Conservation (phyloP, 2,113 vertebrate genomes). For the Sander vitreus region DNA sequence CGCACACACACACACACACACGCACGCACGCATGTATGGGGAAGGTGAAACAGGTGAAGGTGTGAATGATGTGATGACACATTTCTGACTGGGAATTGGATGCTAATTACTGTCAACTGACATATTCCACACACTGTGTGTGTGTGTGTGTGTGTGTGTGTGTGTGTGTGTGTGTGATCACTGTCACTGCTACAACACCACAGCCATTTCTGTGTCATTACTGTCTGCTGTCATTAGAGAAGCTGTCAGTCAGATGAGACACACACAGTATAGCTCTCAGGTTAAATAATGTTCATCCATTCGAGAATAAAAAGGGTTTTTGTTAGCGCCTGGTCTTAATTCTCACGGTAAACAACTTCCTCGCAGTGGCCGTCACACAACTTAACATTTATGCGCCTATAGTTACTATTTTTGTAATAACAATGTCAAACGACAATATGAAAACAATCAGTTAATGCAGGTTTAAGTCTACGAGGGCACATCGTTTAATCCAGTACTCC, state of each 20-base stretch:
- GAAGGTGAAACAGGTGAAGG: constrained; percentile 17
- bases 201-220: constrained; percentile 6
- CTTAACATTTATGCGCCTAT: too few species aligned
- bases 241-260: constrained; percentile 17
- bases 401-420: too few species aligned
- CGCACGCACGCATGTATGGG: too few species aligned
- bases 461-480: too few species aligned
- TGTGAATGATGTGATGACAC: constrained; percentile 31
- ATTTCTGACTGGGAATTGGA: constrained; percentile 36
- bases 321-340: not conserved
- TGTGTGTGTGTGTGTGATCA: not conserved
- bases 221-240: constrained; percentile 5
- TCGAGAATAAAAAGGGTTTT: not conserved
- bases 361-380: too few species aligned
- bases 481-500: too few species aligned
- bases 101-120: constrained; percentile 24
- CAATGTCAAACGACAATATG: too few species aligned
- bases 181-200: constrained; percentile 7
- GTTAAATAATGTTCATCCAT: too few species aligned
- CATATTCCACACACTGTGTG: not conserved
- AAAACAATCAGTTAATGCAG: too few species aligned
- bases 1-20: too few species aligned
- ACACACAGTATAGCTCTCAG: not conserved
- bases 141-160: not conserved
- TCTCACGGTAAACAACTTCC: not conserved